Evolutionary conservation across 2,797 vertebrate species (phyloP).

Genomic region (Micromesistius poutassou): DNA sequence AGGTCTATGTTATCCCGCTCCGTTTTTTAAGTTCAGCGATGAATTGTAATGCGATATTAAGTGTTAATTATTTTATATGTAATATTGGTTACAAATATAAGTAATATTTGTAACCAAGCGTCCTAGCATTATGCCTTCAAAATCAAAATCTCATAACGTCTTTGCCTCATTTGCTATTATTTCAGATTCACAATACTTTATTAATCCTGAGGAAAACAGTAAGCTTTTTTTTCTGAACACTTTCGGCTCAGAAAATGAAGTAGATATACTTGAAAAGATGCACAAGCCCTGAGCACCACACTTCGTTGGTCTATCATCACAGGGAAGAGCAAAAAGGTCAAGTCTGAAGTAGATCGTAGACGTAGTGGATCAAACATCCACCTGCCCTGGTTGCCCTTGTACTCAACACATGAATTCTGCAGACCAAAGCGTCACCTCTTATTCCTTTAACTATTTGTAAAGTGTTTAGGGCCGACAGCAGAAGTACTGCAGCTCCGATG

Average conservation of each 20-base stretch:
- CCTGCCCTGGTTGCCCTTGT: neutral
- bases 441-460: neutral
- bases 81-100: no score
- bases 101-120: neutral
- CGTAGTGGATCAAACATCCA: neutral
- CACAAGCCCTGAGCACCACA: no score
- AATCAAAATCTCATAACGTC: no score
- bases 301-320: neutral
- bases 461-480: neutral
- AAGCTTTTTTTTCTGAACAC: neutral
- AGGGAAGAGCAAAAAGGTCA: neutral
- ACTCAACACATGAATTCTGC: neutral
- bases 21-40: neutral
- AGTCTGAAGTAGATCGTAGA: neutral
- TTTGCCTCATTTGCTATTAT: neutral
- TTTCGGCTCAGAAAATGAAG: no score
- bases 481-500: no score
- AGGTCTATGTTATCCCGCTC: neutral
- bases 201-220: neutral
- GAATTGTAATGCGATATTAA: neutral
- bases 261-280: no score
- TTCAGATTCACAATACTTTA: neutral
- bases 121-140: no score
- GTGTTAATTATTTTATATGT: neutral
- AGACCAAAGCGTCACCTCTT: neutral